Percentiles rank a stretch among this genome's conserved stretches.
Conservation (phyloP, 2,888 invertebrate species). For the Bembecia ichneumoniformis region DNA sequence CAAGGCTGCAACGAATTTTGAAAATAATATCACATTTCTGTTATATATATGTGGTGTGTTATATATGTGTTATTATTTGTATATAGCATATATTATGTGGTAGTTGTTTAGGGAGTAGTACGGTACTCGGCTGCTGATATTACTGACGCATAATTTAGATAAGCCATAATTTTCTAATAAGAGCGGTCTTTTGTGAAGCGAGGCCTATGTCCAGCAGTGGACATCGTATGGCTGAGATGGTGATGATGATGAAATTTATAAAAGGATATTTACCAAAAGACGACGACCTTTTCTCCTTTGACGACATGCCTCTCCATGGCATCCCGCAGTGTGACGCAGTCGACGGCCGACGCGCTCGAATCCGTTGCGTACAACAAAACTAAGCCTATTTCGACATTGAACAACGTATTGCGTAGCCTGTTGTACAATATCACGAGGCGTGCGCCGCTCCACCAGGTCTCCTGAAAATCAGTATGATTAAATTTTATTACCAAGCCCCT, state of each 20-base stretch:
- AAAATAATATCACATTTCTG: background rate
- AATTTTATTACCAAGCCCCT: background rate
- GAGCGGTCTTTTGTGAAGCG: too few species aligned
- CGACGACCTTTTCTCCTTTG: background rate
- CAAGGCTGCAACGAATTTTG: slow-evolving; percentile 27
- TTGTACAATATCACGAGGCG: slow-evolving; percentile 27
- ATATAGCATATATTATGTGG: too few species aligned
- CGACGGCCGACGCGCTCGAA: slow-evolving; percentile 67
- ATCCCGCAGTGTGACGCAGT: slow-evolving; percentile 49
- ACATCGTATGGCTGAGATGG: too few species aligned
- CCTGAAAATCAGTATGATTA: background rate
- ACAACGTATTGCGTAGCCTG: slow-evolving; percentile 33
- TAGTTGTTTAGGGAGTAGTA: too few species aligned
- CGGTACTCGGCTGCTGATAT: too few species aligned
- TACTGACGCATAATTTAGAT: too few species aligned
- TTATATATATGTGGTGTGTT: too few species aligned
- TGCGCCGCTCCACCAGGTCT: slow-evolving; percentile 25
- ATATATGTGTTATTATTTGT: too few species aligned
- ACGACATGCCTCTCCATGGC: slow-evolving; percentile 48
- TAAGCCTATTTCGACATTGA: slow-evolving; percentile 69
- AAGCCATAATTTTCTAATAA: too few species aligned
- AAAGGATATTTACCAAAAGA: background rate
- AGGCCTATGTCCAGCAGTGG: too few species aligned
- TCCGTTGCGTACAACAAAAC: slow-evolving; percentile 74
- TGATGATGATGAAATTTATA: too few species aligned